Percentiles rank a stretch among this genome's conserved stretches.
Conservation (phyloP, 2,113 vertebrate species). For the Etheostoma spectabile region DNA sequence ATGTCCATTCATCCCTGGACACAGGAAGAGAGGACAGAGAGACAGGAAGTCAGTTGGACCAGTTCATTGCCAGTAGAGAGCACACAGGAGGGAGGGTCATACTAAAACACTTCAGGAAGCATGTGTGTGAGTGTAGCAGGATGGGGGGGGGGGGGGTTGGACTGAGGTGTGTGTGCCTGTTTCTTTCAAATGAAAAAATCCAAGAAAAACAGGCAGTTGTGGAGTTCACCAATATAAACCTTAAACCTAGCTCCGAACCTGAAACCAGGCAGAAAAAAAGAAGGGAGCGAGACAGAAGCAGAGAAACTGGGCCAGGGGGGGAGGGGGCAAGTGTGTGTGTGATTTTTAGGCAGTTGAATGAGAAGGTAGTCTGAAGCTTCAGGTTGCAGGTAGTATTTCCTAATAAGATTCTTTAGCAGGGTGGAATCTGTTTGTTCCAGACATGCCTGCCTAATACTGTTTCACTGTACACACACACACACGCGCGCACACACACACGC, state of each 20-base stretch:
- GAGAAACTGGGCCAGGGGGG: conserved; percentile 47
- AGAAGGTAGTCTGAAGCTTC: conserved; percentile 55
- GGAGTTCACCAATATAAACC: conserved; percentile 38
- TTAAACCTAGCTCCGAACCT: conserved; percentile 30
- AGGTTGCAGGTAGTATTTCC: conserved; percentile 70
- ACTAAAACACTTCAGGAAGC: conserved; percentile 81
- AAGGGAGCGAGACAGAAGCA: conserved; percentile 17
- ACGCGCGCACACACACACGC: not conserved
- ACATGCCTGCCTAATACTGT: conserved; percentile 69
- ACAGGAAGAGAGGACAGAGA: conserved; percentile 76
- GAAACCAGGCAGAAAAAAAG: conserved; percentile 55
- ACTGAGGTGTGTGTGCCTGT: conserved; percentile 2
- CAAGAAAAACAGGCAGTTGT: conserved; percentile 67
- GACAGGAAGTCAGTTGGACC: conserved; percentile 73
- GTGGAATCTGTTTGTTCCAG: conserved; percentile 81
- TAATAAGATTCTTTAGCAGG: conserved; percentile 73
- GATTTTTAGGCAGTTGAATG: conserved; percentile 37
- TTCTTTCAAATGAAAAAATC: conserved; percentile 49
- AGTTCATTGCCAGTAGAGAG: conserved; percentile 66
- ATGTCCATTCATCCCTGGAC: conserved; percentile 74
- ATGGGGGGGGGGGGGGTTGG: conserved; percentile 2
- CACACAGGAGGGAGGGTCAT: conserved; percentile 59
- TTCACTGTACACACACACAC: conserved; percentile 20
- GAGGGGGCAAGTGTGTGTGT: not conserved
- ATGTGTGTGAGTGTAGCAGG: conserved; percentile 10